Percentiles rank a stretch among this genome's conserved stretches.
Conservation (phyloP, 1,140 invertebrate species). For the Aporrectodea caliginosa region DNA sequence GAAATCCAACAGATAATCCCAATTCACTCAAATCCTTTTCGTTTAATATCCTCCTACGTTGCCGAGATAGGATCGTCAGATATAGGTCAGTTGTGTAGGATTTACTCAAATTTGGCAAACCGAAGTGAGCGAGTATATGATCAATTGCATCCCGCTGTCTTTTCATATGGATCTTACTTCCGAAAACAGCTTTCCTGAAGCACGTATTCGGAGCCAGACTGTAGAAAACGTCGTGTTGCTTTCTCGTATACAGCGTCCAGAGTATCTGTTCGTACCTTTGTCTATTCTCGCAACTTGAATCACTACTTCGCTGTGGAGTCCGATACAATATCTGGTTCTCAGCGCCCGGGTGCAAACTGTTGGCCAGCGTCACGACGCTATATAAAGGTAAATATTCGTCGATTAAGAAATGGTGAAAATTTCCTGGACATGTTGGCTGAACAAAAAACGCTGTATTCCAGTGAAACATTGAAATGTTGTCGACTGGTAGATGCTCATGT, state of each 20-base stretch:
- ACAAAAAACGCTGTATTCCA: constrained; percentile 14
- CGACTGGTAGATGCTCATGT: neutral
- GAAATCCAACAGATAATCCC: neutral
- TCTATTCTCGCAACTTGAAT: neutral
- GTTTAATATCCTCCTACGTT: neutral
- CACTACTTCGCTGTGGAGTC: neutral
- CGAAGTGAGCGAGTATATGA: neutral
- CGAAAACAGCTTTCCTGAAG: constrained; percentile 22
- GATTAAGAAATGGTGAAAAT: constrained; percentile 22
- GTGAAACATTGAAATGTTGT: neutral
- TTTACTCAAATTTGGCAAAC: neutral
- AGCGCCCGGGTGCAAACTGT: neutral
- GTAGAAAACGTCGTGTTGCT: constrained; percentile 18
- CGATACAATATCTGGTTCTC: constrained; percentile 1
- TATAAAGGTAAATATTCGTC: constrained; percentile 18
- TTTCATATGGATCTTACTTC: neutral
- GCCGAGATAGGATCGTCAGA: neutral
- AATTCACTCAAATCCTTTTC: neutral
- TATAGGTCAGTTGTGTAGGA: neutral
- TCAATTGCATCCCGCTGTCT: neutral
- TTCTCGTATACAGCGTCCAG: neutral
- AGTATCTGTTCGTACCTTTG: constrained; percentile 16
- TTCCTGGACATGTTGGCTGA: neutral
- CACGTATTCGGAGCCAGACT: constrained; percentile 4
- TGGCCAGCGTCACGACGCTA: neutral